Evolutionary conservation across 2,888 invertebrate species (phyloP).

Genomic region (Chrysolina haemoptera): DNA sequence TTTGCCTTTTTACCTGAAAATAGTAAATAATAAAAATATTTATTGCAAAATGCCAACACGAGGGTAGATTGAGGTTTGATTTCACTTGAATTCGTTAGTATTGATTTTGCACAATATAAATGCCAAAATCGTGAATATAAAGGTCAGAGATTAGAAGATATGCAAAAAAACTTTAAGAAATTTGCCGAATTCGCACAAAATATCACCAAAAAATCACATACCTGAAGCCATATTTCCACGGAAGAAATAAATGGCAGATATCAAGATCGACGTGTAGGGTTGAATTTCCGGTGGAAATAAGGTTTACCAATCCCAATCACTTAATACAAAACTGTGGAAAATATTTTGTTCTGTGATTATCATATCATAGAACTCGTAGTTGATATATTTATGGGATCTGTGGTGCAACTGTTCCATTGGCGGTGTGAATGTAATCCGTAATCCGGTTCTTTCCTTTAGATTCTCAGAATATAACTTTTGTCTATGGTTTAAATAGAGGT

Average conservation of each 20-base stretch:
- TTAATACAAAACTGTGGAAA: no score
- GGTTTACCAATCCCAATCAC: slow-evolving; percentile 33
- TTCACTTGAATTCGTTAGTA: slow-evolving; percentile 3
- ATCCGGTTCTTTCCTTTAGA: no score
- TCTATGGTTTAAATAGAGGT: no score
- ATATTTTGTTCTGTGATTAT: no score
- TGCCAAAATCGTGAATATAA: slow-evolving; percentile 7
- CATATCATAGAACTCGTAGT: no score
- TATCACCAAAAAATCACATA: slow-evolving; percentile 49
- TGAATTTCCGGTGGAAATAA: slow-evolving; percentile 39
- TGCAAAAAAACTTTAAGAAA: background rate
- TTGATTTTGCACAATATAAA: slow-evolving; percentile 1
- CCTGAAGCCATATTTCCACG: slow-evolving; percentile 60
- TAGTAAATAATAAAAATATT: slow-evolving; percentile 14
- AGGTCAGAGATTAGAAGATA: slow-evolving; percentile 15
- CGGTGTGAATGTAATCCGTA: no score
- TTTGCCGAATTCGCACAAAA: slow-evolving; percentile 16
- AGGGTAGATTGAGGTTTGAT: slow-evolving; percentile 46
- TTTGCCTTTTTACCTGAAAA: slow-evolving; percentile 80
- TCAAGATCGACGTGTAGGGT: slow-evolving; percentile 37
- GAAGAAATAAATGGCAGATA: slow-evolving; percentile 48
- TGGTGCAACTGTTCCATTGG: no score
- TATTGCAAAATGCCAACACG: slow-evolving; percentile 44
- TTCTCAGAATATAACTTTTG: no score
- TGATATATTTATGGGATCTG: no score